A percentile compares a stretch with the other conserved stretches of the same genome.
Evolutionary conservation across 2,888 invertebrate species (phyloP).

Genomic region (Petrophora chlorosata): DNA sequence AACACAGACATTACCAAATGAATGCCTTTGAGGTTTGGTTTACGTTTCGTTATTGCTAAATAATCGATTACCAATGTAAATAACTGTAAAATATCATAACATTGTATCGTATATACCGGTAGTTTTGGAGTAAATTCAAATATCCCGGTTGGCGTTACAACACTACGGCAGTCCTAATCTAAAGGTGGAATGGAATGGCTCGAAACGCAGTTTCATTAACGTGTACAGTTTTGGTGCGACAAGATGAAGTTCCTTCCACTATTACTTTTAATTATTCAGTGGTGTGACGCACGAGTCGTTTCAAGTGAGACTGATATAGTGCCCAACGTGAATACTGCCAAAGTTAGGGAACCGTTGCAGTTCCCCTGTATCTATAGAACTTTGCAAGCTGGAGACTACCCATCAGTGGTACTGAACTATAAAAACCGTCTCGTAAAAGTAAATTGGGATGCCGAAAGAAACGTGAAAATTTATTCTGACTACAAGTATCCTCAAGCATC

Average conservation of each 20-base stretch:
- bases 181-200: conserved; percentile 35
- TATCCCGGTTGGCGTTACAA: too few relatives aligned
- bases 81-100: too few relatives aligned
- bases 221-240: conserved; percentile 32
- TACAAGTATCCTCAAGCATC: conserved; percentile 35
- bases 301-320: conserved; percentile 42
- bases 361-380: conserved; percentile 49
- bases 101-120: too few relatives aligned
- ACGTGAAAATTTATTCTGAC: conserved; percentile 32
- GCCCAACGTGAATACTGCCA: conserved; percentile 30
- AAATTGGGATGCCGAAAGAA: conserved; percentile 42
- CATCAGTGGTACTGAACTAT: conserved; percentile 55
- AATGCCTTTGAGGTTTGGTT: too few relatives aligned
- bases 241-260: conserved; percentile 52
- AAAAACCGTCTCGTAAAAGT: conserved; percentile 43
- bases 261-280: conserved; percentile 41
- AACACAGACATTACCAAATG: too few relatives aligned
- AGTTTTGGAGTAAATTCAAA: too few relatives aligned
- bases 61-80: too few relatives aligned
- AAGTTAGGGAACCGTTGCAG: conserved; percentile 40
- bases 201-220: conserved; percentile 38
- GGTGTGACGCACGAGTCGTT: conserved; percentile 49
- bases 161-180: too few relatives aligned
- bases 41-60: too few relatives aligned
- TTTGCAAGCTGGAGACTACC: conserved; percentile 50